A percentile compares a stretch with the other conserved stretches of the same genome.
Conservation (phyloP, 1,140 invertebrate genomes). For the Leptinotarsa undecemlineata region DNA sequence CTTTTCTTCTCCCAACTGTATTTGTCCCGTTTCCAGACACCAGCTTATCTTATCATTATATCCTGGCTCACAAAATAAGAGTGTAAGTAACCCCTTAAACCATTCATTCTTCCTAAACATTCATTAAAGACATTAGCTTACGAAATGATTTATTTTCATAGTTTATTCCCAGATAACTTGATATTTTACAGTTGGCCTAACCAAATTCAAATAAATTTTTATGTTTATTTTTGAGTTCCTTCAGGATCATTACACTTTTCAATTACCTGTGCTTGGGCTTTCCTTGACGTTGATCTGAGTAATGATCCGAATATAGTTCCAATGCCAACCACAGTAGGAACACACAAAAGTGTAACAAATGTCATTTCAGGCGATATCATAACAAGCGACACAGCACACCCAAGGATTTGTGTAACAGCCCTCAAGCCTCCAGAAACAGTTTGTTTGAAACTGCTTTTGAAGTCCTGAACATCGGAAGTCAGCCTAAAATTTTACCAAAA, state of each 20-base stretch:
- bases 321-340: slow-evolving; percentile 80
- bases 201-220: background rate
- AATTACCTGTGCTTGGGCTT: slow-evolving; percentile 76
- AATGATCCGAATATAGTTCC: slow-evolving; percentile 76
- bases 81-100: no score
- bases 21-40: no score
- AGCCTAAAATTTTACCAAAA: slow-evolving; percentile 61
- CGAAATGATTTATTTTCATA: no score
- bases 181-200: no score
- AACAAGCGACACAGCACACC: slow-evolving; percentile 77
- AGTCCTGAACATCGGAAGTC: slow-evolving; percentile 93
- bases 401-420: slow-evolving; percentile 80
- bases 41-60: no score
- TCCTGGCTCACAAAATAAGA: no score
- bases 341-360: slow-evolving; percentile 73
- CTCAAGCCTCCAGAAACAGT: slow-evolving; percentile 87
- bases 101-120: no score
- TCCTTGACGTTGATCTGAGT: slow-evolving; percentile 72
- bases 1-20: no score
- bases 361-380: slow-evolving; percentile 89
- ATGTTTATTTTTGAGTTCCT: background rate
- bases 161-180: no score
- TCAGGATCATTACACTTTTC: background rate
- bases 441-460: slow-evolving; percentile 94
- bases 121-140: no score